phyloP scores from a whole-genome alignment of 2,888 invertebrate species.

The Ptilodon capucinus region DNA sequence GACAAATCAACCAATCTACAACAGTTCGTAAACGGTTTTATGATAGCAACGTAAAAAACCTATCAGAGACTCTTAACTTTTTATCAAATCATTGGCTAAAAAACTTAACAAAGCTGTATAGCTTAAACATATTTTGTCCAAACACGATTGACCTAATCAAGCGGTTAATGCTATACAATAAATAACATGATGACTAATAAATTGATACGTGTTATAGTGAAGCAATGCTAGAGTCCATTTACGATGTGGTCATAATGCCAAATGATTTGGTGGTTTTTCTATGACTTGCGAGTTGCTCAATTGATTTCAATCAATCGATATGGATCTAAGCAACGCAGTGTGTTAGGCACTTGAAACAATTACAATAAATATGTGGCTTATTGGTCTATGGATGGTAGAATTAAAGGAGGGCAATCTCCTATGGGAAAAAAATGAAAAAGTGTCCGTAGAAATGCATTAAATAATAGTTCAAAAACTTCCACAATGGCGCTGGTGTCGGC shows the following conservation, averaged over 20 bases:
- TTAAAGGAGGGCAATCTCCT: too few species aligned
- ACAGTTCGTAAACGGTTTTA: too few species aligned
- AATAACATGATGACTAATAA: slow-evolving; percentile 1
- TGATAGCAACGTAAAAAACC: too few species aligned
- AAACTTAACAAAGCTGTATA: neutral
- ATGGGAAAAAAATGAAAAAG: too few species aligned
- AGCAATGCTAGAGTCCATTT: slow-evolving; percentile 1
- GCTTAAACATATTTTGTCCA: neutral
- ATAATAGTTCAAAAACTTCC: too few species aligned
- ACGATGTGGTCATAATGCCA: neutral
- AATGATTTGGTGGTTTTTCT: neutral
- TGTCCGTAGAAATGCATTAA: too few species aligned
- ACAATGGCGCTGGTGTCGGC: too few species aligned
- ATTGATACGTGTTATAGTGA: neutral
- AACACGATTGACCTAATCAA: neutral
- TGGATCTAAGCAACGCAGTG: neutral
- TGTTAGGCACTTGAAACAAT: too few species aligned
- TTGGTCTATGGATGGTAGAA: too few species aligned
- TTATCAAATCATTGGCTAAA: neutral
- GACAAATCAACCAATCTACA: too few species aligned
- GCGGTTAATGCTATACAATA: neutral
- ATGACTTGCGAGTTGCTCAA: slow-evolving; percentile 1
- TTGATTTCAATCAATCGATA: slow-evolving; percentile 1
- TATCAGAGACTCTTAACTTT: neutral
- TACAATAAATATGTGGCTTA: too few species aligned